Conservation (phyloP, 2,113 vertebrate genomes). For the Callocephalon fimbriatum region DNA sequence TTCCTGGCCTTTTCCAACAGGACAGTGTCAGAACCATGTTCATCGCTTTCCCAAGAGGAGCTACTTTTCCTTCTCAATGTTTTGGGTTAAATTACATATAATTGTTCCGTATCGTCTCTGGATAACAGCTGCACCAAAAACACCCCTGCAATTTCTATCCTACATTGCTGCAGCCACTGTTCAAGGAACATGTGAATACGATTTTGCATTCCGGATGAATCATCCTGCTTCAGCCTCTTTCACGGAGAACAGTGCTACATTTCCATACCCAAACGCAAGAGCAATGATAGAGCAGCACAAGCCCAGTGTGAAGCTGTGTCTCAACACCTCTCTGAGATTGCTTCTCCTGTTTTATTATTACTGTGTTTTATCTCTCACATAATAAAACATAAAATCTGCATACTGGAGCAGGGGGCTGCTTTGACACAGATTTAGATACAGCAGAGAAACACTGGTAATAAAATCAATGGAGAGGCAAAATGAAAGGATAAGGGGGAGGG, state of each 20-base stretch:
- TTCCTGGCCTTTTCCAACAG: not conserved
- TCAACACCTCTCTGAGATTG: not conserved
- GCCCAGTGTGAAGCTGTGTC: not conserved
- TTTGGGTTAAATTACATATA: not conserved
- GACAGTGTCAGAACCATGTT: not conserved
- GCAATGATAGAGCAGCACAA: not conserved
- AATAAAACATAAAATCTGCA: slow-evolving; percentile 45
- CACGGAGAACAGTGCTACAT: not conserved
- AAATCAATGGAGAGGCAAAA: slow-evolving; percentile 61
- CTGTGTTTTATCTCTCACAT: not conserved
- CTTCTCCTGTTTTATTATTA: not conserved
- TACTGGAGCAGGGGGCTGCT: not conserved
- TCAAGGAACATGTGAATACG: not conserved
- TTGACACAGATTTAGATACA: slow-evolving; percentile 24
- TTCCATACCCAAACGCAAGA: not conserved
- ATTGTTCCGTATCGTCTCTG: not conserved
- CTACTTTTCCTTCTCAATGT: not conserved
- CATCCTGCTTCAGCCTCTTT: slow-evolving; percentile 6
- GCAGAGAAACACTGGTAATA: slow-evolving; percentile 31
- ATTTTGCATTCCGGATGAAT: slow-evolving; percentile 18
- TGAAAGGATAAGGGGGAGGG: slow-evolving; percentile 16
- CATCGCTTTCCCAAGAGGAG: not conserved
- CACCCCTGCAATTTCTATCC: not conserved
- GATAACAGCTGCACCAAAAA: slow-evolving; percentile 7
- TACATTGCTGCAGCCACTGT: not conserved